Evolutionary conservation across 2,888 invertebrate genomes (phyloP), one percentile per base, ranked within the genome.

Genomic region (Gymnocheta viridis): DNA sequence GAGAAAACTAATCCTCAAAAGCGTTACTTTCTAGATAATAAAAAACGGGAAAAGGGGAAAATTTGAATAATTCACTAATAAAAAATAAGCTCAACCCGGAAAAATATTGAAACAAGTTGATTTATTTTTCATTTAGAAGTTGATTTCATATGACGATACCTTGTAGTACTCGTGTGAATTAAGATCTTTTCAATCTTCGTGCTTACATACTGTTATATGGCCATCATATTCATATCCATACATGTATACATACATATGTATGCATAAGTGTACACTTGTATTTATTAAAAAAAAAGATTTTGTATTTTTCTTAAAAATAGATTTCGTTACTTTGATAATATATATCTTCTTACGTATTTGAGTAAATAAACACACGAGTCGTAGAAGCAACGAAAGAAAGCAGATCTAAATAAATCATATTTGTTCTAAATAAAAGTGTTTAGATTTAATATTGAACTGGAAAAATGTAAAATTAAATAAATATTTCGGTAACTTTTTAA

Each of bases 401-500:
- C 29, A 17, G 14, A 60, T 38, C 7, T 49, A 56, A 70, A 58
- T 58, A 72, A 58, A 56, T 70, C 22, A 47, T 70, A 72, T 32
- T 72, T n/a, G 70, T 44, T 58, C 70, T 29, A 29, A 54, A 58
- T 58, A 22, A 19, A 22, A 22, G 9, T 44, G 14, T 56, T 58
- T 29, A 19, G 27, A 70, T 70, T 70, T 70, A 27, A 4, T 44
- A 32, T 72, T 32, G 44, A 44, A 58, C 27, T 56, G 12, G 29
- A 72, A 27, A 58, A 47, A 41, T 47, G 19, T 32, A 22, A 72
- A 58, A 22, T 27, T 70, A 32, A 44, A 17, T 70, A 32, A 44
- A 17, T 54, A 54, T 69, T 51, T 49, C 10, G 44, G 27, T 12
- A 29, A 64, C 17, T 7, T 66, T 49, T 32, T 7, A 19, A 32